Base-by-base conservation (phyloP, 2,113 vertebrate species). In the Chrysemys picta region DNA sequence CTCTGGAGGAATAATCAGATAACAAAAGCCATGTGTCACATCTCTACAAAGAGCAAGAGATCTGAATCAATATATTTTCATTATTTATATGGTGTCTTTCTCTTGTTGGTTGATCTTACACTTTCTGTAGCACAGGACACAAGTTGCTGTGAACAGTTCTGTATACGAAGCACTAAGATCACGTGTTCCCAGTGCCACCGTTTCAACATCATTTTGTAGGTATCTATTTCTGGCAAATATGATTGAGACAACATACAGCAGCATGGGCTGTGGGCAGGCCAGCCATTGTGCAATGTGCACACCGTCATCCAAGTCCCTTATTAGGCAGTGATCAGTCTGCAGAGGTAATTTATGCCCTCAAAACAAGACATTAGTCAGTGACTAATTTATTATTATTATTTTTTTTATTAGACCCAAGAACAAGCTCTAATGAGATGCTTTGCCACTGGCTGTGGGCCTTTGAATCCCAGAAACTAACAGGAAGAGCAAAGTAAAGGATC, bases 1-100 rank as follows among this genome's bases (percentile, higher is more conserved):
- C 7, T 94, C 65, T 91, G 80, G 38, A n/a, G 84, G 87, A 38
- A 24, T 57, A 47, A 31, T 93, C n/a, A 53, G 49, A 59, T 35
- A 0, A 0, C 54, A 62, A 72, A 72, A 56, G 45, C 38, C 35
- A 75, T 42, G 24, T 5, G 12, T 65, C 50, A 42, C 4, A 2
- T 76, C 21, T 50, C 49, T 25, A 22, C 42, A 56, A 85, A 80
- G 47, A 0, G 0, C 12, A 53, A 78, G 57, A 85, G 53, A 42
- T 5, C 50, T 65, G 78, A 62, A 69, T 31, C 3, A 24, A 54
- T 29, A 57, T 14, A 35, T 45, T 14, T 57, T 22, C 27, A 69
- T 17, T 42, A 3, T 0, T 72, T 38, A 38, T 19, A 21, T 5
- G 8, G 1, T 3, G 31, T 49, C 87, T 50, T 84, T 89, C 57